A percentile compares a stretch with the other conserved stretches of the same genome.
Conservation (phyloP, 2,113 vertebrate species). For the Podarcis raffonei region DNA sequence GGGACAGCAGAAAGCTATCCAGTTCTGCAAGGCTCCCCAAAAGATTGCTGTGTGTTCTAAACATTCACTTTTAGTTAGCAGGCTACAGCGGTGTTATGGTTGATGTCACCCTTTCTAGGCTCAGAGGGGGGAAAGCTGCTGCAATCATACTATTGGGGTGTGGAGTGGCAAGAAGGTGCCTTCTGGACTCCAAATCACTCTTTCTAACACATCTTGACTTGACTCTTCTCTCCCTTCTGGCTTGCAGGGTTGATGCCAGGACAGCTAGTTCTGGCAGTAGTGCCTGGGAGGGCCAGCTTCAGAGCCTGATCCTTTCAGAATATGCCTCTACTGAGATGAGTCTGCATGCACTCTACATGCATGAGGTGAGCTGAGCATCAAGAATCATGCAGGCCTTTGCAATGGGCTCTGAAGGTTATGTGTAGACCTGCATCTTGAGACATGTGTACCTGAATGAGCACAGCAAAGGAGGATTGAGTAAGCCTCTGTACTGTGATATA, state of each 20-base stretch:
- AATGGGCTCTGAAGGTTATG: neutral
- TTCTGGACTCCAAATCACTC: neutral
- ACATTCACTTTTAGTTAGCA: neutral
- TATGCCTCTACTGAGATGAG: slow-evolving; percentile 98
- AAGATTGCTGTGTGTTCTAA: neutral
- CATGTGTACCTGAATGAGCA: neutral
- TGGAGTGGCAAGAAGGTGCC: no score
- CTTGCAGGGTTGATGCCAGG: slow-evolving; percentile 85
- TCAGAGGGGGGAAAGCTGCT: neutral
- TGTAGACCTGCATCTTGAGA: no score
- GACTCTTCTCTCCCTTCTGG: slow-evolving; percentile 8
- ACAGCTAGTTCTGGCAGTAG: slow-evolving; percentile 95
- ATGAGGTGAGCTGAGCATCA: slow-evolving; percentile 83
- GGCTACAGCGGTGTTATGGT: neutral
- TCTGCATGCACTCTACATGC: slow-evolving; percentile 96
- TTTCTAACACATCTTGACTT: neutral
- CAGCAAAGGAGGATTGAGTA: neutral
- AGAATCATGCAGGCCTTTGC: neutral
- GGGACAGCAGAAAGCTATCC: neutral
- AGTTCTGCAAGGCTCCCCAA: neutral
- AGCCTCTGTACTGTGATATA: neutral
- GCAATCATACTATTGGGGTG: neutral
- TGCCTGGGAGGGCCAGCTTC: slow-evolving; percentile 93
- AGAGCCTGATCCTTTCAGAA: slow-evolving; percentile 93
- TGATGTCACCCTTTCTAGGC: neutral